Evolutionary conservation across 2,113 vertebrate species (phyloP), one percentile per base, ranked within the genome.

Genomic region (Cardinalis cardinalis): DNA sequence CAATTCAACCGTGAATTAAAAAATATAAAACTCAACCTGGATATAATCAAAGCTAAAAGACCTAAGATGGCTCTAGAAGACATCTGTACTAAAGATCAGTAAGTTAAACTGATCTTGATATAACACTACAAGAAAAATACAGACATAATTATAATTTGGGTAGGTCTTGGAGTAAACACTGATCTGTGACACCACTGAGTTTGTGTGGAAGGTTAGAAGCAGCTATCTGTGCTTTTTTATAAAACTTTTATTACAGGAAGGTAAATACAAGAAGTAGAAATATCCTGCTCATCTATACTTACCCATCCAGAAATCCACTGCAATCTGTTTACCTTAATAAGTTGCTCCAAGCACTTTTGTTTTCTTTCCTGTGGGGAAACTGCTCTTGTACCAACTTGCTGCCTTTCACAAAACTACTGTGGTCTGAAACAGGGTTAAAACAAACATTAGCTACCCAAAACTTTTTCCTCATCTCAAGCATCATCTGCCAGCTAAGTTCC

Each of bases 301-400:
- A 97, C 96, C 93, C 96, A 95, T 97, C 92, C 93, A 97, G 94
- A 95, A 95, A 95, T 92, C 93, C 95, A 92, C 90, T 88, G 94
- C 90, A 94, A 92, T 87, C 89, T 92, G 51, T 95, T 95, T 94
- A 95, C 88, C 91, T 95, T 94, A 93, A 12, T 85, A 94, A 93
- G 46, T 18, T 84, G 88, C 63, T 95, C 84, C 90, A 95, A 89
- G 41, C 44, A 20, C 55, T 84, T 87, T 94, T 90, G 41, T 65
- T 76, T 72, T 38, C 68, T 82, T 89, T 89, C 51, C 46, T 82
- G 31, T 55, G 31, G 26, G 23, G 13, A 85, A 77, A 38, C 28
- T 79, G 75, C 15, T 86, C 66, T 89, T 72, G 18, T 29, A 89
- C 34, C 55, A 76, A 61, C 38, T 76, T 86, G 83, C 15, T 88